Base-by-base conservation (phyloP, 2,888 invertebrate genomes). In the Escarpia spicata region DNA sequence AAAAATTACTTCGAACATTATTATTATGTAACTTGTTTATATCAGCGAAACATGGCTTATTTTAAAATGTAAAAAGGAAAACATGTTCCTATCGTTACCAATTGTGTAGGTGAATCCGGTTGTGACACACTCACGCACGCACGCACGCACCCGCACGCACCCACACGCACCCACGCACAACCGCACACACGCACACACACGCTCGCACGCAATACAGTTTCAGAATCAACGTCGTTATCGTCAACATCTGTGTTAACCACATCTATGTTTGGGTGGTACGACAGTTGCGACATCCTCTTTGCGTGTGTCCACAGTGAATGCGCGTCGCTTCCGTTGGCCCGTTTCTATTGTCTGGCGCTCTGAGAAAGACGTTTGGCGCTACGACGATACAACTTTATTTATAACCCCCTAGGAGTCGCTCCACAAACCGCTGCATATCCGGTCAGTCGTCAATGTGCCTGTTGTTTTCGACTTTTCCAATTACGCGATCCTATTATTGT, bases 401-500 rank as follows among this genome's bases (percentile, higher is more conserved):
- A 75, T 75, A 75, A 75, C 75, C 75, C n/a, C 75, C 75, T 75
- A 75, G 75, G 75, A 26, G 75, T 75, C 75, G 75, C 75, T 75
- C n/a, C 75, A 75, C 75, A 75, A 75, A 75, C 75, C 75, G 26
- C 75, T 26, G 75, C 75, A 75, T 26, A 75, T 75, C 75, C 75
- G 75, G 75, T 75, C 75, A 75, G 75, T 26, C 75, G n/a, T 75
- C 26, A 75, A 75, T 75, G n/a, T 26, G 26, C 75, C 75, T 26
- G 75, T 75, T 75, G 75, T 75, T 75, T 75, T 26, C 75, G 26
- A 75, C 75, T 75, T 75, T 75, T 75, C 75, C 75, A 75, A 75
- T 75, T 75, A 75, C 75, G n/a, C 26, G 75, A 75, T 52, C 75
- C 75, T 26, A 75, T 26, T 75, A 26, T 75, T 75, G 75, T 26